Evolutionary conservation across 2,113 vertebrate genomes (phyloP), one percentile per base, ranked within the genome.

Genomic region (Xiphophorus couchianus): DNA sequence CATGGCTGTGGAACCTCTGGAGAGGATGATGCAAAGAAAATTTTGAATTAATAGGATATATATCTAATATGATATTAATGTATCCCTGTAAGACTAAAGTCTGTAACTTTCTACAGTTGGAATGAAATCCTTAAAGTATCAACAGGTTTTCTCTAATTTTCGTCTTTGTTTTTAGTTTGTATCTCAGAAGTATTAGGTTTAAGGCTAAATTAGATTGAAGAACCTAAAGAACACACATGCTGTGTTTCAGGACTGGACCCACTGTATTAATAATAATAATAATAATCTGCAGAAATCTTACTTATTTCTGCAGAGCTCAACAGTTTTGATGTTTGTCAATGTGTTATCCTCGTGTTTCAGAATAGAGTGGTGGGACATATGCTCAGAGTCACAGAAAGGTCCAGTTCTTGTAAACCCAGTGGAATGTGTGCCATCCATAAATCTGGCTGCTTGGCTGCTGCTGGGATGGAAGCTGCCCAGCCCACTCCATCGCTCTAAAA

Each of bases 401-500:
- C 2, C 17, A 7, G 82, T 42, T 64, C 66, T 78, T 69, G 54
- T 71, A 81, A 44, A 78, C 69, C 64, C 58, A 69, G 84, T 61
- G 78, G 85, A 69, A 79, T 72, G 63, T 71, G 71, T 73, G 75
- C 37, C 66, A 71, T 85, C 78, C 82, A 87, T 93, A 89, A 86
- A 92, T 93, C 89, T 89, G 31, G 27, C 67, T 78, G 63, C 2
- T 68, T 27, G 69, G 73, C 75, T 76, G 76, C 82, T 87, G 58
- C 54, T 35, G 14, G 70, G 39, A 42, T 81, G 69, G 33, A 74
- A 73, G 64, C 73, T 80, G 79, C 66, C 80, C 84, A 69, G 78
- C 88, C 86, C 85, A 87, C 85, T 85, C 73, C 66, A 71, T 82
- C 67, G 77, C 72, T 87, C 70, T 84, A 83, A 77, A 76, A 87